Evolutionary conservation across 2,113 vertebrate genomes (phyloP), one percentile per base, ranked within the genome.

Genomic region (Pygoscelis antarcticus): DNA sequence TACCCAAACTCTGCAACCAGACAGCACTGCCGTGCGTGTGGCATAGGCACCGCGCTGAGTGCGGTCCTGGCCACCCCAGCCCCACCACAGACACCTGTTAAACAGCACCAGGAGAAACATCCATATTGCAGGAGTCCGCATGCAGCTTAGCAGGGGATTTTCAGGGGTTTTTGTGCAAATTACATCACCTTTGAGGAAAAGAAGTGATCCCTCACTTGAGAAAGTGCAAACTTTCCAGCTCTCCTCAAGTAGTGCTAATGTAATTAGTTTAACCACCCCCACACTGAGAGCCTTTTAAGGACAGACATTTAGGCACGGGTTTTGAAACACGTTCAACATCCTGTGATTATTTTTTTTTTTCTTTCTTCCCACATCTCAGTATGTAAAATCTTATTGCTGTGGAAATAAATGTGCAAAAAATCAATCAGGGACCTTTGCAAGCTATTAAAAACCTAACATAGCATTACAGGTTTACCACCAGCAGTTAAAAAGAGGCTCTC

Each of bases 351-450:
- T 47, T 66, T 83, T 51, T 51, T 52, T 60, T 36, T 36, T 65
- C 57, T 87, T 54, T 65, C 18, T 94, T 88, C 40, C 92, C 30
- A 17, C 80, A 86, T 77, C 47, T 94, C 91, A 84, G 87, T 91
- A 96, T 49, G 91, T 80, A 95, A 96, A 96, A 94, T 46, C 72
- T 83, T 79, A 96, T 26, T 94, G 91, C 93, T 86, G 87, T 70
- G 72, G 91, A 95, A 97, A 97, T 91, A 96, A 87, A 96, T 3
- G 77, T 95, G 95, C 94, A 85, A 96, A 93, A 97, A 96, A 93
- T 89, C 93, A 96, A 97, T 94, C 72, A 57, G 57, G 54, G 69
- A 91, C 80, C 78, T 96, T 66, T 58, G 57, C 78, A 93, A 93
- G 91, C 85, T 82, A 79, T 86, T 93, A 84, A 96, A 97, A 95